These are phyloP conservation scores for Ceyx cyanopectus DNA, from an alignment of 2,113 vertebrate genomes.

Conservation along the genomic window DNA sequence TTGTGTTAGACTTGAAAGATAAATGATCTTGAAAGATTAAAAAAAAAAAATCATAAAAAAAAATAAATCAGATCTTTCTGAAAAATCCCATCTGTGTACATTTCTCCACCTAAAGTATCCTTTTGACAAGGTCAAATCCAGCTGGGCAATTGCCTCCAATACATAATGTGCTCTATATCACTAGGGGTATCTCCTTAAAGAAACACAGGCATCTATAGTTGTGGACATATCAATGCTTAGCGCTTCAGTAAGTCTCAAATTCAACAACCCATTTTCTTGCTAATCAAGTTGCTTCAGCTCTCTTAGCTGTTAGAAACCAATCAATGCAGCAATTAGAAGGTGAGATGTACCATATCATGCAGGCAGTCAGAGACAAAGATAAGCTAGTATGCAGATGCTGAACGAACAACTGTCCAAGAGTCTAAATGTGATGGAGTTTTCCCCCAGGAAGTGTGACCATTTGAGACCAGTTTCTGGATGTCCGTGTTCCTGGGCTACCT, in stretches of 20 bases:
- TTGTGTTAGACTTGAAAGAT: not conserved
- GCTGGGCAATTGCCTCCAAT: fast-evolving
- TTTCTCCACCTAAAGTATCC: not conserved
- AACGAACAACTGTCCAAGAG: not conserved
- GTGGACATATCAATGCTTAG: not conserved
- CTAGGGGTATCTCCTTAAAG: not conserved
- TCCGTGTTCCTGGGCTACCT: not conserved
- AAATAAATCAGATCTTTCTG: fast-evolving
- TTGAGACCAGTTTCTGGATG: not conserved
- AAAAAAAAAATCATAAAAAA: not conserved
- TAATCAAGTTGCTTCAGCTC: not conserved
- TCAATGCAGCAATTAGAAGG: not conserved
- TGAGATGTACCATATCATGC: not conserved
- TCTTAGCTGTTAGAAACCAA: not conserved
- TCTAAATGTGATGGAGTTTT: not conserved
- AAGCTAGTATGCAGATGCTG: not conserved
- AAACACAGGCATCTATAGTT: not conserved
- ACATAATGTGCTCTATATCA: not conserved
- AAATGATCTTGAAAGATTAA: not conserved
- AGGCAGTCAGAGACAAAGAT: not conserved
- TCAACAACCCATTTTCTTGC: not conserved
- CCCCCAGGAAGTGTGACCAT: fast-evolving
- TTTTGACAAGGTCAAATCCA: not conserved
- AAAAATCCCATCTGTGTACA: not conserved
- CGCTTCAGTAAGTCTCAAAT: not conserved